phyloP scores from a whole-genome alignment of 1,140 invertebrate genomes.

The Vanessa atalanta region DNA sequence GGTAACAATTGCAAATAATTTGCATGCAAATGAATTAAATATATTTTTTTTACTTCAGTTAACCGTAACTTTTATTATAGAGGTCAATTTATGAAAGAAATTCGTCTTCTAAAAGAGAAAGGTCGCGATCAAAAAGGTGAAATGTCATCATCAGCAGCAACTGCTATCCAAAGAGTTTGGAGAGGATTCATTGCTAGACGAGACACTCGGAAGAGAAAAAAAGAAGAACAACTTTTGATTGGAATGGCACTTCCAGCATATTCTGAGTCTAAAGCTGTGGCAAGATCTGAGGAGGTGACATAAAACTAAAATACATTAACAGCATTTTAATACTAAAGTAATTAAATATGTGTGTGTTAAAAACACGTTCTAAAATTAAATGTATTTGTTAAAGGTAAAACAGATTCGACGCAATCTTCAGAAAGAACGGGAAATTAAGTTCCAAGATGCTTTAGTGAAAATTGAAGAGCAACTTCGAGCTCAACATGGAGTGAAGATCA shows the following conservation, averaged over 20 bases:
- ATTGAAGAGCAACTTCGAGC: slow-evolving; percentile 83
- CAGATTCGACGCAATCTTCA: slow-evolving; percentile 83
- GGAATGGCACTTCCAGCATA: slow-evolving; percentile 84
- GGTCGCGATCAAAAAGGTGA: slow-evolving; percentile 82
- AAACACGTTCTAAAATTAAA: not conserved
- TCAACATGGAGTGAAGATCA: slow-evolving; percentile 85
- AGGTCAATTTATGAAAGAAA: slow-evolving; percentile 95
- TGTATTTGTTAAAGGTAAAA: slow-evolving; percentile 67
- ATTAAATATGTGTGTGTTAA: too few species aligned
- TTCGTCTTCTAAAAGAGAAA: slow-evolving; percentile 88
- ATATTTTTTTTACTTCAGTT: too few species aligned
- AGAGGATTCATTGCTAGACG: slow-evolving; percentile 88
- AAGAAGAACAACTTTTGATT: slow-evolving; percentile 93
- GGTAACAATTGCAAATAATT: too few species aligned
- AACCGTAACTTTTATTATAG: slow-evolving; percentile 58
- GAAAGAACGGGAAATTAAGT: slow-evolving; percentile 82
- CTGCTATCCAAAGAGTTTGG: slow-evolving; percentile 92
- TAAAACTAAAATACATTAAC: not conserved
- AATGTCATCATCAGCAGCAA: slow-evolving; percentile 83
- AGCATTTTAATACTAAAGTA: not conserved
- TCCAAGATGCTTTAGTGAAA: slow-evolving; percentile 82
- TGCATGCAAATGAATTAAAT: too few species aligned
- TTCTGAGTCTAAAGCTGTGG: slow-evolving; percentile 68
- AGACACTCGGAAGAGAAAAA: slow-evolving; percentile 85
- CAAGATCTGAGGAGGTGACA: slow-evolving; percentile 72